Base-by-base conservation (phyloP, 2,888 invertebrate genomes). In the Drosophila mulleri region DNA sequence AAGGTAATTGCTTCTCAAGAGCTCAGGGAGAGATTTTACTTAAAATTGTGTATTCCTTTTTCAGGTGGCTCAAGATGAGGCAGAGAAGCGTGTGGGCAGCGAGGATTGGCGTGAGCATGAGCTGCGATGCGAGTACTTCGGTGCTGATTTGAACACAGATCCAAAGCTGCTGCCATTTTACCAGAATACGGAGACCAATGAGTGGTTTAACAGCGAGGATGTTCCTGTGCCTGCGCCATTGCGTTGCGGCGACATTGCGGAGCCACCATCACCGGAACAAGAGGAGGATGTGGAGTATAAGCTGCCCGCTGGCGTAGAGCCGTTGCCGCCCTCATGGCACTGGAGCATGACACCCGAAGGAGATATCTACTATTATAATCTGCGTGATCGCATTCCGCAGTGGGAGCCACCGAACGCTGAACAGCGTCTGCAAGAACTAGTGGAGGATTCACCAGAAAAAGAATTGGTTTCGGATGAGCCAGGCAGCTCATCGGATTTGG, bases 361-460 rank as follows among this genome's bases (percentile, higher is more conserved):
- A 0, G 95, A 98, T 76, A 95, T 96, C 0, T 99, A 98, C 93
- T 99, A 98, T 93, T 99, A 98, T 93, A 98, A 99, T 92, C 94
- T 96, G 2, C 96, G 96, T 92, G 94, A 96, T 56, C 94, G 97
- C 9, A 94, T 95, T 80, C 95, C 97, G 26, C 97, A 97, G 91
- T 98, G 98, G 98, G 93, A 95, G 78, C 96, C 96, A 37, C 96
- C 96, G 9, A 91, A 90, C 16, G 83, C 89, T 0, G 86, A 91
- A 32, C 94, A 92, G 48, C 81, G 92, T 0, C 76, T 90, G 1
- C 83, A 91, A 29, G 94, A 87, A 12, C 76, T 91, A 16, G 52
- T 85, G 3, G 61, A 77, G 14, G 65, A 81, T 29, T 26, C 72
- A 20, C 12, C 78, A 35, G 48, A 69, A 12, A 58, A 83, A 61